Percentiles rank a stretch among this genome's conserved stretches.
These are phyloP conservation scores for Misgurnus mizolepis DNA, from an alignment of 2,113 vertebrate species.

Conservation along the genomic window DNA sequence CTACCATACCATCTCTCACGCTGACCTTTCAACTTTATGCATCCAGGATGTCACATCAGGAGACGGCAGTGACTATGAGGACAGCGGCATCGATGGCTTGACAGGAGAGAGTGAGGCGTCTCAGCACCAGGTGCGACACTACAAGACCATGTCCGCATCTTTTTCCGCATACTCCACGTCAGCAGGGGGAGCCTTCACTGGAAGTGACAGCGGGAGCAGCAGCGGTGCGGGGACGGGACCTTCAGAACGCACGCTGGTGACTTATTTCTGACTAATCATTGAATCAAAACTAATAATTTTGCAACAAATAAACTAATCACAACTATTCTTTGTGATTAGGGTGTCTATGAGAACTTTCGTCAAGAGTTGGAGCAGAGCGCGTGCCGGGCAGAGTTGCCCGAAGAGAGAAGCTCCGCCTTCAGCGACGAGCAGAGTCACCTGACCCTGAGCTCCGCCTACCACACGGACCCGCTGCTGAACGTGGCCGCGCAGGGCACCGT, in stretches of 20 bases:
- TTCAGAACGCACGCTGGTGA: constrained; percentile 61
- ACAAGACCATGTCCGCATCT: constrained; percentile 89
- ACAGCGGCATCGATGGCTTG: constrained; percentile 91
- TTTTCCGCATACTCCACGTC: constrained; percentile 80
- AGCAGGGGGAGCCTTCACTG: constrained; percentile 78
- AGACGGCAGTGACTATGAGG: constrained; percentile 89
- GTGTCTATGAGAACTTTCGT: constrained; percentile 94
- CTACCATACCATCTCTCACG: not conserved
- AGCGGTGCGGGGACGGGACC: constrained; percentile 77
- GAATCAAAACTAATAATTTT: no score
- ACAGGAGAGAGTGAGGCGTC: constrained; percentile 77
- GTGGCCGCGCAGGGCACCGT: constrained; percentile 84
- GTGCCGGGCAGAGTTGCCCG: constrained; percentile 82
- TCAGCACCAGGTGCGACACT: constrained; percentile 81
- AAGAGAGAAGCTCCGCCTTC: constrained; percentile 85
- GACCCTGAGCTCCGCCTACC: constrained; percentile 88
- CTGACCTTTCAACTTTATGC: constrained; percentile 18
- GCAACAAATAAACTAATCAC: no score
- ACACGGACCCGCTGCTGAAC: constrained; percentile 82
- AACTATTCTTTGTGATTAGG: constrained; percentile 72
- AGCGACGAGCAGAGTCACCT: constrained; percentile 90
- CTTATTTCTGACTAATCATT: not conserved
- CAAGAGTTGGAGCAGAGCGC: constrained; percentile 92
- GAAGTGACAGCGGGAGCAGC: constrained; percentile 87
- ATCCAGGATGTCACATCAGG: constrained; percentile 84